These are phyloP conservation scores for Bradypodion pumilum DNA, from an alignment of 2,797 vertebrate genomes.

Conservation along the genomic window DNA sequence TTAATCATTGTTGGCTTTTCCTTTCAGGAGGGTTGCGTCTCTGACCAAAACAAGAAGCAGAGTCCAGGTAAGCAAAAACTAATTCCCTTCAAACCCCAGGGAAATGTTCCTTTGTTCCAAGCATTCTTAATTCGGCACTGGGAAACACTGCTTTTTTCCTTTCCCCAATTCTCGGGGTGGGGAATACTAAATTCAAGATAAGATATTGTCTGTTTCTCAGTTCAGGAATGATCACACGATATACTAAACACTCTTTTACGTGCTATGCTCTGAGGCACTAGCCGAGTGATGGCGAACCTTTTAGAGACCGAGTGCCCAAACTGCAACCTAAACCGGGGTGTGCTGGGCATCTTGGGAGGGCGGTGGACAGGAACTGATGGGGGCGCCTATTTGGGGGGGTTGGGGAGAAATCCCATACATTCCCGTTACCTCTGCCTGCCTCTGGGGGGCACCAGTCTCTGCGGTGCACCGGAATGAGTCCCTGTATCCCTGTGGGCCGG, in stretches of 20 bases:
- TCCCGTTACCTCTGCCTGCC: too few species aligned
- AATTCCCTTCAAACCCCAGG: not conserved
- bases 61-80: slow-evolving; percentile 38
- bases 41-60: slow-evolving; percentile 26
- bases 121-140: not conserved
- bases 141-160: not conserved
- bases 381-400: too few species aligned
- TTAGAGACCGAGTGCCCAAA: too few species aligned
- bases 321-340: too few species aligned
- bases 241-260: not conserved
- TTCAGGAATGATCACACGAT: not conserved
- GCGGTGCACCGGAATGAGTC: too few species aligned
- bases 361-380: too few species aligned
- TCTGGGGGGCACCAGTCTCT: too few species aligned
- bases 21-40: slow-evolving; percentile 16
- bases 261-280: not conserved
- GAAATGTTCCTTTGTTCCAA: not conserved
- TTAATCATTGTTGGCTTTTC: not conserved
- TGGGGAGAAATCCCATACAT: too few species aligned
- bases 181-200: not conserved
- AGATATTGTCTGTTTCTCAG: not conserved
- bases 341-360: too few species aligned
- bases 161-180: not conserved
- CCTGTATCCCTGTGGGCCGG: too few species aligned
- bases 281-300: too few species aligned